Percentiles rank a stretch among this genome's conserved stretches.
These are phyloP conservation scores for Oceanodroma tethys DNA, from an alignment of 2,113 vertebrate species.

Conservation along the genomic window DNA sequence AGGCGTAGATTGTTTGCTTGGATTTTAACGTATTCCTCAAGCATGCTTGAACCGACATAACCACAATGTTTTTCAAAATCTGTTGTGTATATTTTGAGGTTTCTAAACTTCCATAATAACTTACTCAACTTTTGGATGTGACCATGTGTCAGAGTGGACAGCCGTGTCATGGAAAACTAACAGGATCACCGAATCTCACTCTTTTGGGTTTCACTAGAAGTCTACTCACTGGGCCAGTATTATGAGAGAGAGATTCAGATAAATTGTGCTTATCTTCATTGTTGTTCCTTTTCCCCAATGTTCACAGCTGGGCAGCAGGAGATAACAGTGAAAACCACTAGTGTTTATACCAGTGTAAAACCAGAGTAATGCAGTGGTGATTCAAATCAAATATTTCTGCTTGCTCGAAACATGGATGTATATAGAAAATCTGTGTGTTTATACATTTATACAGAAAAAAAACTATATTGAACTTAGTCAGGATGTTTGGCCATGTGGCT, in stretches of 20 bases:
- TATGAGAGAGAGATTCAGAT: background rate
- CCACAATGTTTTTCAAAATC: slow-evolving; percentile 28
- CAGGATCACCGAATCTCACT: background rate
- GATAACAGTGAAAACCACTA: slow-evolving; percentile 1
- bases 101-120: slow-evolving; percentile 25
- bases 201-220: background rate
- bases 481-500: slow-evolving; percentile 23
- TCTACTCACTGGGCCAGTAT: background rate
- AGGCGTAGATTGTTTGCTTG: slow-evolving; percentile 17
- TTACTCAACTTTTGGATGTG: background rate
- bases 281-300: background rate
- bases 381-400: slow-evolving; percentile 47
- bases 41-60: background rate
- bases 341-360: slow-evolving; percentile 37
- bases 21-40: slow-evolving; percentile 10
- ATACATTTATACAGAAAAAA: background rate
- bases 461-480: background rate
- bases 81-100: slow-evolving; percentile 51
- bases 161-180: background rate
- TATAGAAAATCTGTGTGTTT: slow-evolving; percentile 20
- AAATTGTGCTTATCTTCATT: slow-evolving; percentile 9
- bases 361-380: background rate
- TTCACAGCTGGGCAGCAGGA: slow-evolving; percentile 30
- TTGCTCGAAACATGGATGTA: background rate
- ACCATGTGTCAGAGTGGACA: background rate